phyloP scores from a whole-genome alignment of 1,140 invertebrate species.

The Drosophila sp. region DNA sequence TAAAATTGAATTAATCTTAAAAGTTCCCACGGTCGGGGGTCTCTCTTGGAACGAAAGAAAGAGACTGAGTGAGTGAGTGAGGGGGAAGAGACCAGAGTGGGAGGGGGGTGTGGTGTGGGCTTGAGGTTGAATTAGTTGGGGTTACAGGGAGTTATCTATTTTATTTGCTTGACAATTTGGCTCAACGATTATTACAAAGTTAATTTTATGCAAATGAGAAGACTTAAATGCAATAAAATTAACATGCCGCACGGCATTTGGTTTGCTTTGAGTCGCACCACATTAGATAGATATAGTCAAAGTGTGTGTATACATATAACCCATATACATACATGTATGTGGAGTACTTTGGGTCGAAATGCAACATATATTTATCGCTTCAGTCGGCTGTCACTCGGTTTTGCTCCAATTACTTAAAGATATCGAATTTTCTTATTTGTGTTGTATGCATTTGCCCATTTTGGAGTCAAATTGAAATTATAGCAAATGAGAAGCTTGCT shows the following conservation, averaged over 20 bases:
- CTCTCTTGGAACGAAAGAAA: background rate
- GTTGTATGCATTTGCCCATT: slow-evolving; percentile 19
- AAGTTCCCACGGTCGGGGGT: slow-evolving; percentile 65
- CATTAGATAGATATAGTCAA: background rate
- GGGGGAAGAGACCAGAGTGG: background rate
- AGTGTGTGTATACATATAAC: background rate
- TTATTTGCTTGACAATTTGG: slow-evolving; percentile 45
- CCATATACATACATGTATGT: background rate
- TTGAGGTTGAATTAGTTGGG: background rate
- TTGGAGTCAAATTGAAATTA: too few relatives aligned
- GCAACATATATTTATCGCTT: slow-evolving; percentile 31
- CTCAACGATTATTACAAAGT: slow-evolving; percentile 68
- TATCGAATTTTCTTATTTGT: slow-evolving; percentile 51
- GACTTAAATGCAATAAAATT: slow-evolving; percentile 49
- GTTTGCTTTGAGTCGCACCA: slow-evolving; percentile 18
- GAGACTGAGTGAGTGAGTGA: background rate
- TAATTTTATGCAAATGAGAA: slow-evolving; percentile 71
- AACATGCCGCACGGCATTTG: slow-evolving; percentile 54
- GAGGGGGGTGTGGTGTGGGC: background rate
- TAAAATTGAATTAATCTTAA: slow-evolving; percentile 75
- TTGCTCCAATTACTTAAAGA: slow-evolving; percentile 71
- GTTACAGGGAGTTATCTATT: slow-evolving; percentile 5
- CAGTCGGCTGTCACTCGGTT: slow-evolving; percentile 36
- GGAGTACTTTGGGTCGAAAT: slow-evolving; percentile 13
- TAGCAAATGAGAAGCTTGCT: too few relatives aligned